Conservation (phyloP, 92 coral and sea anemone species). For the Actinostola sp. region DNA sequence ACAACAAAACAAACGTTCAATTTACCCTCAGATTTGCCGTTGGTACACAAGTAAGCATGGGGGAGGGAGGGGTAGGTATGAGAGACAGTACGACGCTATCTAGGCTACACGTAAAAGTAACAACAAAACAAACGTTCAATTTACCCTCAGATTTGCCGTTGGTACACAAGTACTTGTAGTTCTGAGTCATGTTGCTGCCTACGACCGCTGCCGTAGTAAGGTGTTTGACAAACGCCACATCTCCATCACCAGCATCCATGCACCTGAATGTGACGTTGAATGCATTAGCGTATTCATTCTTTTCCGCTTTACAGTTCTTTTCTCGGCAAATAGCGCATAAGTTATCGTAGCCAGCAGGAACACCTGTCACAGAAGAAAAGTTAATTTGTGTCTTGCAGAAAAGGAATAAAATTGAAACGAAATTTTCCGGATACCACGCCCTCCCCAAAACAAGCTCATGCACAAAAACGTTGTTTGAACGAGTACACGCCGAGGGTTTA, state of each 20-base stretch:
- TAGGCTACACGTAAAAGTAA: background rate
- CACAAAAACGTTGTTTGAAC: background rate
- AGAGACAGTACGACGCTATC: background rate
- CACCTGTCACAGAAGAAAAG: conserved; percentile 5
- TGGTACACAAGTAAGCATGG: background rate
- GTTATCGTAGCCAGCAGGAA: conserved; percentile 12
- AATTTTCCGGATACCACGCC: no score
- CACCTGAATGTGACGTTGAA: conserved; percentile 82
- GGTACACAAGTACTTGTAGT: conserved; percentile 69
- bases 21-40: conserved; percentile 52
- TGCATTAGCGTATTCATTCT: conserved; percentile 37
- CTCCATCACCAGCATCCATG: conserved; percentile 65
- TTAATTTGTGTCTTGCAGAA: background rate
- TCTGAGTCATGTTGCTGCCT: conserved; percentile 28
- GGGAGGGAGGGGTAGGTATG: background rate
- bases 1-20: background rate
- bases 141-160: conserved; percentile 56
- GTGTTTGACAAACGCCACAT: conserved; percentile 84
- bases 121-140: background rate
- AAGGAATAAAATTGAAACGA: no score
- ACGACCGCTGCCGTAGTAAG: conserved; percentile 51
- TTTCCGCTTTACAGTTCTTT: background rate
- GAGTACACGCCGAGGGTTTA: background rate
- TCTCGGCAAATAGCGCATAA: conserved; percentile 61
- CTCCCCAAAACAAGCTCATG: no score